Evolutionary conservation across 2,888 invertebrate species (phyloP), one percentile per base, ranked within the genome.

Genomic region (Noctua fimbriata): DNA sequence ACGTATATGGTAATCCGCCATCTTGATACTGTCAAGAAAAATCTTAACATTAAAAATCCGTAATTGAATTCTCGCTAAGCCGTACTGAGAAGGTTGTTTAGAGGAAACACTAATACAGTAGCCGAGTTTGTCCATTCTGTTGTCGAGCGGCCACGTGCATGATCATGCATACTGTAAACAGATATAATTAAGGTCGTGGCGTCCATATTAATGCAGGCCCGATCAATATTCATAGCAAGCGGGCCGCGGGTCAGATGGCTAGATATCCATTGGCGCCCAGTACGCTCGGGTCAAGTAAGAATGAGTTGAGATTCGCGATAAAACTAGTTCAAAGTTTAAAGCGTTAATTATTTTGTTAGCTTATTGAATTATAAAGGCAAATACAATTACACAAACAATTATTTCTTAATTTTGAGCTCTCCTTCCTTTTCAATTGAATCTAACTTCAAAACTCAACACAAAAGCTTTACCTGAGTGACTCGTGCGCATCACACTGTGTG

Each of bases 171-270:
- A 92, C 91, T 92, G 92, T 93, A 92, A 93, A 94, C 93, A 94
- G 92, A 92, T 92, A 91, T 94, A 94, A 95, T 95, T 95, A 94
- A 94, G 94, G 95, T 92, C 94, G 92, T 85, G 84, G 84, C 92
- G 90, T 92, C 92, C 92, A 92, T 94, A 93, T 92, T 92, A 92
- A 93, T 93, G 91, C 89, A 86, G 86, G 90, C 83, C 89, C 90
- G 92, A 94, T 95, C 94, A 94, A 94, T 95, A 94, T 95, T 93
- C 93, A 93, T 90, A 87, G 88, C 84, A 76, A 82, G 79, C 87
- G 90, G 87, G 83, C 89, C 74, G 88, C 87, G 90, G 94, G 94
- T 95, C 93, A 95, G 91, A 93, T 92, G 87, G 86, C 84, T 87
- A 89, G 91, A 92, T 93, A 92, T 88, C 89, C 86, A 86, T 87